These are phyloP conservation scores for Malthinus seriepunctatus DNA, from an alignment of 2,888 invertebrate species.

Conservation along the genomic window DNA sequence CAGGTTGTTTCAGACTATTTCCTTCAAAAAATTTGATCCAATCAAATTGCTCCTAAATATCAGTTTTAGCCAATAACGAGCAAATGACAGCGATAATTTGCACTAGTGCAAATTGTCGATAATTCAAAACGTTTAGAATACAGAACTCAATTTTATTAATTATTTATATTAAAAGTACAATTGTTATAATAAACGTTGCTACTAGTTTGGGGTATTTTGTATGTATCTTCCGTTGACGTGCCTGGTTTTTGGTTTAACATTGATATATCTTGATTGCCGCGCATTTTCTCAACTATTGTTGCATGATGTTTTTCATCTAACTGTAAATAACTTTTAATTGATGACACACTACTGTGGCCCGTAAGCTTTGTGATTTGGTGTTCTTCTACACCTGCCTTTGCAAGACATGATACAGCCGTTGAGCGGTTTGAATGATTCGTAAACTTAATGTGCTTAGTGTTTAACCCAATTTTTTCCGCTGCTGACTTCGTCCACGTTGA, in stretches of 20 bases:
- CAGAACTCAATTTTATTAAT: too few relatives aligned
- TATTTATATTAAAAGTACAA: background rate
- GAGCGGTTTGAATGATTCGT: too few relatives aligned
- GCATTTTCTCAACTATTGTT: background rate
- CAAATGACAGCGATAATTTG: too few relatives aligned
- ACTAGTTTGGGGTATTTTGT: background rate
- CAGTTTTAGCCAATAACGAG: too few relatives aligned
- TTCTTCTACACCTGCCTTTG: too few relatives aligned
- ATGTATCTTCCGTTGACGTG: background rate
- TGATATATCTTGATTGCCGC: background rate
- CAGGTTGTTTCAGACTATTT: too few relatives aligned
- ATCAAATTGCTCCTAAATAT: too few relatives aligned
- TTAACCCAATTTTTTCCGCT: background rate
- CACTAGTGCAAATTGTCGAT: too few relatives aligned
- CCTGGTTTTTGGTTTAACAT: background rate
- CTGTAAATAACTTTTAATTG: background rate
- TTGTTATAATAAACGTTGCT: background rate
- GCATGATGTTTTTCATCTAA: background rate
- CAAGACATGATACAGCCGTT: too few relatives aligned
- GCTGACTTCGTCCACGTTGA: constrained; percentile 7
- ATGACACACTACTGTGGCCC: background rate
- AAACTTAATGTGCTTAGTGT: background rate
- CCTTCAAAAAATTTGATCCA: too few relatives aligned
- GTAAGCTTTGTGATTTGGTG: too few relatives aligned
- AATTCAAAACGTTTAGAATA: too few relatives aligned